Evolutionary conservation across 2,113 vertebrate genomes (phyloP), one percentile per base, ranked within the genome.

Genomic region (Poecilia latipinna): DNA sequence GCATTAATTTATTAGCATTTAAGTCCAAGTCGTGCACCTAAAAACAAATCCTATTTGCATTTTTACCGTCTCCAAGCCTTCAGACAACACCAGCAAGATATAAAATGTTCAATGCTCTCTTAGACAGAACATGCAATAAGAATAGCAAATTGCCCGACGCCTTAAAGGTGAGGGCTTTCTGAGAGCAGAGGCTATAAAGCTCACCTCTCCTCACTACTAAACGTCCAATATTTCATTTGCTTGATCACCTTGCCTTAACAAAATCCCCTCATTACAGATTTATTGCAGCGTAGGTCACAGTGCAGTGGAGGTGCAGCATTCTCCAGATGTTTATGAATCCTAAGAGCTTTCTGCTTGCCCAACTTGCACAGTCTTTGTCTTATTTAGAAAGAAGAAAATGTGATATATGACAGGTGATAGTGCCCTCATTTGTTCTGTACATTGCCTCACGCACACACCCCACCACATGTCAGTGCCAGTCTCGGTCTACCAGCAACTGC

Each of bases 161-260:
- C 86, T 82, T 83, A 79, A 74, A 88, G 78, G 77, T 87, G 89
- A 87, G 84, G 76, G 76, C 82, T 88, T 81, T 74, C 77, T 82
- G 73, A 67, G 84, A 88, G 89, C 86, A 86, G 57, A 87, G 79
- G 87, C 91, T 79, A 94, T 94, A 93, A 94, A 94, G 83, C 88
- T 84, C 88, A 82, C 70, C 78, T 88, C 85, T 85, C 80, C 70
- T 86, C 77, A 77, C 82, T 91, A 88, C 90, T 85, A 79, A 89
- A 87, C 86, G 82, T 73, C 67, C 81, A 86, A 93, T 91, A 93
- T 93, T 93, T 94, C 90, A 93, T 93, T 94, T 94, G 88, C 91
- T 92, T 94, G 93, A 94, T 94, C 93, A 94, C 91, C 89, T 93
- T 92, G 88, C 88, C 88, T 90, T 91, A 89, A 90, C 86, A n/a